Base-by-base conservation (phyloP, 1,140 invertebrate species). In the Littorina saxatilis region DNA sequence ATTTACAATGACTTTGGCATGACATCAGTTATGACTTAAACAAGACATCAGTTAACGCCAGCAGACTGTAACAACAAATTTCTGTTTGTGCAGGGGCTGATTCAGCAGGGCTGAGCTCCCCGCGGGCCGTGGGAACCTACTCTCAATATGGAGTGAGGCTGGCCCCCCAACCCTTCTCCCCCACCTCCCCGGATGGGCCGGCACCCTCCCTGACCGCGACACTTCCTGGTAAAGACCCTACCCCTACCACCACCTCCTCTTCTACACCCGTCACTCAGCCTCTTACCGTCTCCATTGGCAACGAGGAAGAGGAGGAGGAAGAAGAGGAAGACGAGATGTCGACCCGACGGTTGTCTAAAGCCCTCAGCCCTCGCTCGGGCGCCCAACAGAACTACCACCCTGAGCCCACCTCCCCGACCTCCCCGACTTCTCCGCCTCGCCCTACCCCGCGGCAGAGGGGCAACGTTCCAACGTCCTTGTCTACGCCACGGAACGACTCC, bases 291-390 rank as follows among this genome's bases (percentile, higher is more conserved):
- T 20, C 50, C 50, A 15, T 23, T 5, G 27, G n/a, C 17, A 73
- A 75, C 27, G 58, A 37, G 20, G 70, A 76, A 7, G 80, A 40
- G 66, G 76, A 79, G 27, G 76, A 79, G 3, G 66, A 80, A 50
- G 77, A 79, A 1, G 39, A 39, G 23, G 77, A 82, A n/a, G 50
- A 76, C 50, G 66, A 80, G 23, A 74, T 81, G 52, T 2, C 68
- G 7, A n/a, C 43, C n/a, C 61, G 55, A 39, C 66, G 40, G 40
- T 37, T 81, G 11, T 63, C 72, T 52, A 74, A 74, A 61, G 73
- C 52, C 66, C 80, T 75, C 70, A 81, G 73, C 50, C 80, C 55
- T 50, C 58, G 55, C 27, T 50, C 47, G 39, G 23, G 43, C 37
- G 55, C 52, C 43, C 0, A 23, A 0, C 1, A n/a, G 7, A 20